Evolutionary conservation across 2,797 vertebrate species (phyloP), one percentile per base, ranked within the genome.

Genomic region (Chrysolophus pictus): DNA sequence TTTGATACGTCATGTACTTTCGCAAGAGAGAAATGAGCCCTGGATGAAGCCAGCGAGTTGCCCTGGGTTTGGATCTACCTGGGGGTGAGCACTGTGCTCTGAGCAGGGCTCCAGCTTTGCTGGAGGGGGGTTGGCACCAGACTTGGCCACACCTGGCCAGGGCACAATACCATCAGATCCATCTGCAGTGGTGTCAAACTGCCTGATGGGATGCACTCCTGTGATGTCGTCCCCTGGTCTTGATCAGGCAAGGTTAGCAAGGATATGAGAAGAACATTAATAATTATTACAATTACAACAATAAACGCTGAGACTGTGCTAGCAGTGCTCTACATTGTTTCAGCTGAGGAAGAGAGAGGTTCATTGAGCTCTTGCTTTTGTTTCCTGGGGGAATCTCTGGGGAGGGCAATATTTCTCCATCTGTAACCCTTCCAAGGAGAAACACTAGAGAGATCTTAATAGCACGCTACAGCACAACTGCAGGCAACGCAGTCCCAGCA

Each of bases 1-100:
- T 92, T 95, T 97, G 96, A 96, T 96, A 96, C 79, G 53, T 96
- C 90, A 78, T 96, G 95, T 96, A 95, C 96, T 95, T 96, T 95
- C 78, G 77, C 14, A 10, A 58, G 94, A 96, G 95, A 97, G 93
- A 94, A 97, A 97, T 81, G 94, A 95, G 87, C 31, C 63, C 84
- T 90, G 90, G 94, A 92, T 91, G 94, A 83, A 53, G 90, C 85
- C 95, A 93, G 92, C 88, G 90, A 92, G 93, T 83, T 82, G 82
- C 85, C 87, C 77, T 71, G 91, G 71, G 90, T 67, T 44, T n/a
- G 80, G 80, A 73, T 71, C 49, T 76, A 62, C 86, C 1, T 31
- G 17, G 31, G 29, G 78, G 3, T n/a, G 5, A 91, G 82, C 2
- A 0, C 33, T 2, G 0, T 55, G 78, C 84, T 83, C 69, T 0